Percentiles rank a stretch among this genome's conserved stretches.
phyloP scores from a whole-genome alignment of 37 sponge, comb jelly and placozoan genomes.

The Cladorhizidae sp. region DNA sequence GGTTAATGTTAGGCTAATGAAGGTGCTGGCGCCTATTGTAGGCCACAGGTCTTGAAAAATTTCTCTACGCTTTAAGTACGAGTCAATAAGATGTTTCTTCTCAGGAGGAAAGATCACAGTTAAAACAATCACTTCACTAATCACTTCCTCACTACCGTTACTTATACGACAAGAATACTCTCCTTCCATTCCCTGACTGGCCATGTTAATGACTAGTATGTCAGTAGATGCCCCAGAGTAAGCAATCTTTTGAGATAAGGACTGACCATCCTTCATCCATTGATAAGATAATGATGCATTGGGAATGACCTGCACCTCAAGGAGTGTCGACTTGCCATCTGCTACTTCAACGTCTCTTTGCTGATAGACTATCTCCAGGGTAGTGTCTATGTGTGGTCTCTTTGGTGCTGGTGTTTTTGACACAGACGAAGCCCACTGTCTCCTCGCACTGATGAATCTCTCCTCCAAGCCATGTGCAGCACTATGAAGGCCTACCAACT shows the following conservation, averaged over 20 bases:
- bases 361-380: too few species aligned
- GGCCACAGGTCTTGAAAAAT: slow-evolving; percentile 28
- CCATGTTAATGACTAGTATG: too few species aligned
- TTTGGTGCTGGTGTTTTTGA: too few species aligned
- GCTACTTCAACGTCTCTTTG: not conserved
- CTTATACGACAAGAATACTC: not conserved
- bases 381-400: too few species aligned
- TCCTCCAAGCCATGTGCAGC: too few species aligned
- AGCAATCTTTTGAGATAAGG: not conserved
- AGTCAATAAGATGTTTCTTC: too few species aligned
- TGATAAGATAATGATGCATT: too few species aligned
- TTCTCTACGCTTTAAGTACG: slow-evolving; percentile 16
- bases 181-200: not conserved
- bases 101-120: too few species aligned
- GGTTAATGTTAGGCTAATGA: slow-evolving; percentile 27
- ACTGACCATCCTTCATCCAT: too few species aligned
- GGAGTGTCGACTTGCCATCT: not conserved
- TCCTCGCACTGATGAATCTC: too few species aligned
- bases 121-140: not conserved
- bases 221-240: not conserved
- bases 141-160: not conserved
- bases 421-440: too few species aligned
- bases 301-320: not conserved
- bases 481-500: too few species aligned
- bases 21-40: not conserved